Percentiles rank a stretch among this genome's conserved stretches.
Conservation (phyloP, 2,797 vertebrate species). For the Austrolebias charrua region DNA sequence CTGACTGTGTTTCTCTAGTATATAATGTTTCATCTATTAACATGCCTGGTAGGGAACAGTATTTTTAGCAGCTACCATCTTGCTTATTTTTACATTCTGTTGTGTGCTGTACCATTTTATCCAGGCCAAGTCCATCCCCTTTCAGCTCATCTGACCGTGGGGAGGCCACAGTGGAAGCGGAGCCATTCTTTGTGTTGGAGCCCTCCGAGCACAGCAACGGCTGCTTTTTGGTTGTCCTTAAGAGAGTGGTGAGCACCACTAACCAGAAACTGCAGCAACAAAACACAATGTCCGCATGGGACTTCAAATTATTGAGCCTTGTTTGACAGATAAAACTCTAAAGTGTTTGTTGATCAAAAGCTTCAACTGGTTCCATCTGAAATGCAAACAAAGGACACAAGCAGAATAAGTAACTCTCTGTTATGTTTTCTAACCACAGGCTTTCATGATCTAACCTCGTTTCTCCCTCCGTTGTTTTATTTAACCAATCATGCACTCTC, state of each 20-base stretch:
- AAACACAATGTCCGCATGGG: not conserved
- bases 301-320: not conserved
- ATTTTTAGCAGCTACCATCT: not conserved
- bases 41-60: not conserved
- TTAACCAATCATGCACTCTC: constrained; percentile 4
- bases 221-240: constrained; percentile 88
- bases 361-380: not conserved
- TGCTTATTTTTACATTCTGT: not conserved
- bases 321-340: not conserved
- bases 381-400: no score
- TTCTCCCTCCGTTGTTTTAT: constrained; percentile 2
- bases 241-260: constrained; percentile 78
- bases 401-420: not conserved
- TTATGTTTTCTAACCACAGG: constrained; percentile 13
- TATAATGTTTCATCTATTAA: not conserved
- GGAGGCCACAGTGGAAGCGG: constrained; percentile 10
- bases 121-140: constrained; percentile 42
- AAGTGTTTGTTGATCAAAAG: constrained; percentile 6
- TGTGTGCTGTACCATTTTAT: constrained; percentile 23
- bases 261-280: constrained; percentile 3
- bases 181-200: constrained; percentile 81
- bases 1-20: no score
- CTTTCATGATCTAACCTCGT: constrained; percentile 28
- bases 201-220: constrained; percentile 84
- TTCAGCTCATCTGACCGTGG: constrained; percentile 27